These are phyloP conservation scores for Pyrocoelia pectoralis DNA, from an alignment of 2,888 invertebrate genomes.

Conservation along the genomic window DNA sequence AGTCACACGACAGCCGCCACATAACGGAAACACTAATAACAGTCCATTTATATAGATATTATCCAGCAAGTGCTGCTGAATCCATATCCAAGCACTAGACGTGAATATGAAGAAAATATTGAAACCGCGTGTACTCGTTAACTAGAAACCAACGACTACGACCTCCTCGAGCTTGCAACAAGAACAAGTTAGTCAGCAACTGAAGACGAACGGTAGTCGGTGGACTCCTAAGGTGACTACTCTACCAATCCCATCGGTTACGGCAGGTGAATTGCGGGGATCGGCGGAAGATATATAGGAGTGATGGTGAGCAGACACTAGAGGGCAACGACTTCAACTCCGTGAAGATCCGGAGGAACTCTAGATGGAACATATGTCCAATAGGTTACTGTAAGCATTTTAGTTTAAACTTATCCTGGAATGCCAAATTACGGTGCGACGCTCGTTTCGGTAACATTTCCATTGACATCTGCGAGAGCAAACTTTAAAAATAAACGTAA, in stretches of 20 bases:
- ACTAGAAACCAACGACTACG: constrained; percentile 27
- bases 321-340: constrained; percentile 54
- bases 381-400: constrained; percentile 31
- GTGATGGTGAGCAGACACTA: constrained; percentile 50
- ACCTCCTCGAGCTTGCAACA: constrained; percentile 31
- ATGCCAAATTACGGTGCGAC: neutral
- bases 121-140: constrained; percentile 25
- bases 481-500: too few relatives aligned
- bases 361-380: constrained; percentile 46
- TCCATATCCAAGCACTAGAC: constrained; percentile 26
- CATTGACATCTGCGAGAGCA: too few relatives aligned
- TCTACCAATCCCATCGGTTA: constrained; percentile 54
- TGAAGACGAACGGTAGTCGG: constrained; percentile 43
- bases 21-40: constrained; percentile 46
- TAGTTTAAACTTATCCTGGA: constrained; percentile 15
- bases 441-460: neutral
- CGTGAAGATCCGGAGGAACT: constrained; percentile 49
- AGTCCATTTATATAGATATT: constrained; percentile 38
- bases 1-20: constrained; percentile 46
- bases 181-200: constrained; percentile 46
- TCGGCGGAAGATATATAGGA: constrained; percentile 42
- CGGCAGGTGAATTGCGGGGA: constrained; percentile 53
- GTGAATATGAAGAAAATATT: constrained; percentile 14
- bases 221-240: constrained; percentile 51
- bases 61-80: constrained; percentile 33